Conservation (phyloP, 1,140 invertebrate genomes). For the Aricia agestis region DNA sequence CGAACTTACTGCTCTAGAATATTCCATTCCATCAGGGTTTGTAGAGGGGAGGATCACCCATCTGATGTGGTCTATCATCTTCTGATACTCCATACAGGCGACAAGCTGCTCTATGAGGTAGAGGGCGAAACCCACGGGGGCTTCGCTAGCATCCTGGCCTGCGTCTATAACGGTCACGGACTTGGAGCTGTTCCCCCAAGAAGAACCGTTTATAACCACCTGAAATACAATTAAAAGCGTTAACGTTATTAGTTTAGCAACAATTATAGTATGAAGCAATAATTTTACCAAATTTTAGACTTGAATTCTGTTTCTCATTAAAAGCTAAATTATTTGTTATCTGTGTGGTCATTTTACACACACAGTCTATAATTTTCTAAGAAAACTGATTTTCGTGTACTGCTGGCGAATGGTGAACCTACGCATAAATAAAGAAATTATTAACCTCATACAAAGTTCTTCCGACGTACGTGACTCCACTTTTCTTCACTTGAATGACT, state of each 20-base stretch:
- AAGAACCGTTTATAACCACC: conserved; percentile 33
- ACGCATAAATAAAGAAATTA: too few species aligned
- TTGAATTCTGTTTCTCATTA: too few species aligned
- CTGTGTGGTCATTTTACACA: too few species aligned
- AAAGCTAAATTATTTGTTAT: too few species aligned
- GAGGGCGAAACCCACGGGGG: conserved; percentile 42
- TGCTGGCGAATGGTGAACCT: too few species aligned
- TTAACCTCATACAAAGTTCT: conserved; percentile 51
- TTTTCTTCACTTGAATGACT: conserved; percentile 34
- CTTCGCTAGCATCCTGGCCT: conserved; percentile 47
- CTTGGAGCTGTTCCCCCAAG: conserved; percentile 28
- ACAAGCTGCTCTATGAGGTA: conserved; percentile 55
- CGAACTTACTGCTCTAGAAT: conserved; percentile 44
- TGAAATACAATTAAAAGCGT: conserved; percentile 20
- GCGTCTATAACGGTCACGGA: conserved; percentile 50
- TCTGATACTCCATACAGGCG: conserved; percentile 45
- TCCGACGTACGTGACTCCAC: conserved; percentile 40
- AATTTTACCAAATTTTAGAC: too few species aligned
- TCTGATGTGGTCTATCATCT: conserved; percentile 42
- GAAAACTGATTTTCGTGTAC: too few species aligned
- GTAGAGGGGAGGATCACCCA: conserved; percentile 59
- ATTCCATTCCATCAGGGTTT: conserved; percentile 61
- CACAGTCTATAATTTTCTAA: too few species aligned
- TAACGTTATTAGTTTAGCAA: too few species aligned
- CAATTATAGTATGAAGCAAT: too few species aligned